These are phyloP conservation scores for Dasypus novemcinctus DNA, from an alignment of 2,113 vertebrate genomes.

Conservation along the genomic window DNA sequence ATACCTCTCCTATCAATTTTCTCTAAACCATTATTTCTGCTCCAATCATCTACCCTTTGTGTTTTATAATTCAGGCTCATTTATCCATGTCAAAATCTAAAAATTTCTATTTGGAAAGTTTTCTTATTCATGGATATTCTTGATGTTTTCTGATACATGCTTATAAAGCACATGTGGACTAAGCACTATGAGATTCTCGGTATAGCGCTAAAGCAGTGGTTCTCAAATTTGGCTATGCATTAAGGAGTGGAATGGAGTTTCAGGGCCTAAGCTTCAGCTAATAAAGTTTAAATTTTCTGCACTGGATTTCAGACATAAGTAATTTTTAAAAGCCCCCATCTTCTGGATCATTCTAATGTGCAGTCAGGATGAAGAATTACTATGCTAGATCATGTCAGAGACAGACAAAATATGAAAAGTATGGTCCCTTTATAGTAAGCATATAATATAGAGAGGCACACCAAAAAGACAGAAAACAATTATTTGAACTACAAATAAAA, in stretches of 20 bases:
- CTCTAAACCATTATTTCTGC: not conserved
- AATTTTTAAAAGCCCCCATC: not conserved
- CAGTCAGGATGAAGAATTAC: not conserved
- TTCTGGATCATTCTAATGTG: not conserved
- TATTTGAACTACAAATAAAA: not conserved
- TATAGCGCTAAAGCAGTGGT: not conserved
- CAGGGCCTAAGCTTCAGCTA: not conserved
- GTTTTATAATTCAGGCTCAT: not conserved
- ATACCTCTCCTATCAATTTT: conserved; percentile 7
- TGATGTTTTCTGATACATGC: not conserved
- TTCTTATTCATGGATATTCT: not conserved
- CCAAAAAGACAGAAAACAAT: not conserved
- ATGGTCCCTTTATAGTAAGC: not conserved
- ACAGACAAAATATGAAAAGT: not conserved
- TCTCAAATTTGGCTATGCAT: not conserved
- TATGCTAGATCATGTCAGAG: not conserved
- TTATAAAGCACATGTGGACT: not conserved
- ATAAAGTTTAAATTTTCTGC: not conserved
- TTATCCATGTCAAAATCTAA: not conserved
- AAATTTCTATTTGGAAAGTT: not conserved
- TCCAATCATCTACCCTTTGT: not conserved
- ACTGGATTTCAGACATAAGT: not conserved
- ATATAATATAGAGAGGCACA: not conserved
- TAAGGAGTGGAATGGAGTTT: not conserved
- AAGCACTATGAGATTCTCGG: conserved; percentile 1